Percentiles rank a stretch among this genome's conserved stretches.
These are phyloP conservation scores for Anhinga anhinga DNA, from an alignment of 2,113 vertebrate genomes.

Conservation along the genomic window DNA sequence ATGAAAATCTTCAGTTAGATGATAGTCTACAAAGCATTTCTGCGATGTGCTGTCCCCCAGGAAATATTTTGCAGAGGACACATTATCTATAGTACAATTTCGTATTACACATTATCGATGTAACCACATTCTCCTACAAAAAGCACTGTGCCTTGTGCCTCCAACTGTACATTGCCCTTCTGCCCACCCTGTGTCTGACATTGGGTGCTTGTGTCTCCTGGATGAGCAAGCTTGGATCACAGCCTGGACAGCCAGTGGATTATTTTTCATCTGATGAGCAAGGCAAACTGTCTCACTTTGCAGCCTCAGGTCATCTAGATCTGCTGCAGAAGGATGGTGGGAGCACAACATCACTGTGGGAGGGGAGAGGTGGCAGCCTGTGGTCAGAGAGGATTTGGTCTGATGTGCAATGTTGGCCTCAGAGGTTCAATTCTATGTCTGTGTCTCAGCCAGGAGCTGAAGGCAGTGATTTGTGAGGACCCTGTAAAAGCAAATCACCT, in stretches of 20 bases:
- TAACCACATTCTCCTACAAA: background rate
- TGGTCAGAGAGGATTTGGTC: background rate
- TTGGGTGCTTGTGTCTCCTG: background rate
- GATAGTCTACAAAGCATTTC: background rate
- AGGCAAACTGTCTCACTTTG: background rate
- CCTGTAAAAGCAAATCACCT: background rate
- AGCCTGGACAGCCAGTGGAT: background rate
- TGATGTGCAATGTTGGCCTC: background rate
- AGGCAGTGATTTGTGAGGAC: background rate
- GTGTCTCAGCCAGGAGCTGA: background rate
- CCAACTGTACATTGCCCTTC: background rate
- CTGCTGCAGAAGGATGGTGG: background rate
- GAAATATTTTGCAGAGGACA: background rate
- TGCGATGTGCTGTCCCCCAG: background rate
- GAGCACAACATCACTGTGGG: fast-evolving
- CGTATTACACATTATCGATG: background rate
- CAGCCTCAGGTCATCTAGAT: background rate
- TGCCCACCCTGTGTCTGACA: background rate
- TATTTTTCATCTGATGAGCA: background rate
- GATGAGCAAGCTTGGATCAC: background rate
- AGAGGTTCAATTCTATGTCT: background rate
- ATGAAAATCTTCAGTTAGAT: background rate
- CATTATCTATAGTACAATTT: background rate
- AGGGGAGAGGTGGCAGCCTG: background rate
- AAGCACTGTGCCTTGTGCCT: background rate